Evolutionary conservation across 1,140 invertebrate species (phyloP).

Genomic region (Neotoxoptera formosana): DNA sequence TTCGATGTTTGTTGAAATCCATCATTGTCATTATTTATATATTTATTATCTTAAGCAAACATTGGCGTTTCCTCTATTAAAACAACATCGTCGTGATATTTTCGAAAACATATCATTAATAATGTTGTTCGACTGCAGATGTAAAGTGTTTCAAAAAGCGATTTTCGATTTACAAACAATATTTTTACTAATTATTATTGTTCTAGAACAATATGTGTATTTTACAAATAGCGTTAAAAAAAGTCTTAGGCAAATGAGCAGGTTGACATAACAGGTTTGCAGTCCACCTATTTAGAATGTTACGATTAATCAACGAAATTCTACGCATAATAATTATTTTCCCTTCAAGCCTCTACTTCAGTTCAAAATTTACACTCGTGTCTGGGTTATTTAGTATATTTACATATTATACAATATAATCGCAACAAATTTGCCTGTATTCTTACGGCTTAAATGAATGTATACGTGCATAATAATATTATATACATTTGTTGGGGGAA

Average conservation of each 20-base stretch:
- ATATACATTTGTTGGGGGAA: background rate
- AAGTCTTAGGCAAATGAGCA: background rate
- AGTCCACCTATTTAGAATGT: background rate
- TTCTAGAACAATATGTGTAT: too few relatives aligned
- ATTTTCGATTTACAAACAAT: background rate
- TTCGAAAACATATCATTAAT: background rate
- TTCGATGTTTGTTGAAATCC: background rate
- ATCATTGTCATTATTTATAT: conserved; percentile 14
- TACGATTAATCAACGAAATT: background rate
- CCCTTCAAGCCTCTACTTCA: background rate
- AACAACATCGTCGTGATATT: background rate
- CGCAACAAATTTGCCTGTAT: background rate
- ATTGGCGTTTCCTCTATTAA: background rate
- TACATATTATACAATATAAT: background rate
- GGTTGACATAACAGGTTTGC: background rate
- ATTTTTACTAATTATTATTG: background rate
- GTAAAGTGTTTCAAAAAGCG: background rate
- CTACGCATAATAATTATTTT: background rate
- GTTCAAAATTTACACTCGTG: background rate
- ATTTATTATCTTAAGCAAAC: background rate
- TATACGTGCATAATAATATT: background rate
- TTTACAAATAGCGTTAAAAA: background rate
- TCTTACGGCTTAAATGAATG: background rate
- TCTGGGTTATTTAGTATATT: background rate
- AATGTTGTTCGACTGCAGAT: background rate